A percentile compares a stretch with the other conserved stretches of the same genome.
These are phyloP conservation scores for Steinernema khuongi DNA, from an alignment of 1,140 invertebrate genomes.

Conservation along the genomic window DNA sequence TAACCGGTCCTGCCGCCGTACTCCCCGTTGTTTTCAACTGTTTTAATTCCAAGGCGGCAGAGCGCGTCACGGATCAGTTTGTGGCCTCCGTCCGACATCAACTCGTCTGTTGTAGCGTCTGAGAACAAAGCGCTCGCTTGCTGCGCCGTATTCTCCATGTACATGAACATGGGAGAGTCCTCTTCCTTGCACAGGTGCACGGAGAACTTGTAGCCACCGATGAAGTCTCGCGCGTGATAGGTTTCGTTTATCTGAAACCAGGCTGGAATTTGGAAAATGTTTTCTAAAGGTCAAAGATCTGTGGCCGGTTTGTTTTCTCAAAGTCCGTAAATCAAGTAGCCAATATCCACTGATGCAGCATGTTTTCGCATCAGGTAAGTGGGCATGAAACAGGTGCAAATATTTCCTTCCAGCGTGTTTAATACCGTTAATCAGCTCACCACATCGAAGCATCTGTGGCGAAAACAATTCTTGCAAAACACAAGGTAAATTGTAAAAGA, in stretches of 20 bases:
- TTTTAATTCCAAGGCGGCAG: slow-evolving; percentile 41
- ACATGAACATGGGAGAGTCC: slow-evolving; percentile 47
- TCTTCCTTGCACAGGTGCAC: slow-evolving; percentile 46
- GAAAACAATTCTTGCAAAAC: too few relatives aligned
- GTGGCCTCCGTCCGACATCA: slow-evolving; percentile 27
- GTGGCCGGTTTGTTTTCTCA: too few relatives aligned
- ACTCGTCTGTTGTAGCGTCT: slow-evolving; percentile 47
- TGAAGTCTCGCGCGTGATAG: slow-evolving; percentile 42
- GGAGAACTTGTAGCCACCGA: slow-evolving; percentile 46
- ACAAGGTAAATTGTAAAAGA: too few relatives aligned
- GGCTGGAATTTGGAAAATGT: background rate
- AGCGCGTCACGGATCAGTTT: slow-evolving; percentile 42
- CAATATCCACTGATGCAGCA: too few relatives aligned
- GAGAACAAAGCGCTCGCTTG: slow-evolving; percentile 47
- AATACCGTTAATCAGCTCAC: too few relatives aligned
- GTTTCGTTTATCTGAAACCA: slow-evolving; percentile 45
- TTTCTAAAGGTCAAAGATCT: slow-evolving; percentile 17
- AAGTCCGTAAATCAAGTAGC: too few relatives aligned
- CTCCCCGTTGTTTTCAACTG: background rate
- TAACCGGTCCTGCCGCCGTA: background rate
- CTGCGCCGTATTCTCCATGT: slow-evolving; percentile 49
- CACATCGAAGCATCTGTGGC: too few relatives aligned
- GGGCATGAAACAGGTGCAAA: too few relatives aligned
- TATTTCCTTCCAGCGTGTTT: too few relatives aligned
- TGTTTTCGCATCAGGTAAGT: too few relatives aligned